A percentile compares a stretch with the other conserved stretches of the same genome.
These are phyloP conservation scores for Dicaeum eximium DNA, from an alignment of 2,113 vertebrate genomes.

Conservation along the genomic window DNA sequence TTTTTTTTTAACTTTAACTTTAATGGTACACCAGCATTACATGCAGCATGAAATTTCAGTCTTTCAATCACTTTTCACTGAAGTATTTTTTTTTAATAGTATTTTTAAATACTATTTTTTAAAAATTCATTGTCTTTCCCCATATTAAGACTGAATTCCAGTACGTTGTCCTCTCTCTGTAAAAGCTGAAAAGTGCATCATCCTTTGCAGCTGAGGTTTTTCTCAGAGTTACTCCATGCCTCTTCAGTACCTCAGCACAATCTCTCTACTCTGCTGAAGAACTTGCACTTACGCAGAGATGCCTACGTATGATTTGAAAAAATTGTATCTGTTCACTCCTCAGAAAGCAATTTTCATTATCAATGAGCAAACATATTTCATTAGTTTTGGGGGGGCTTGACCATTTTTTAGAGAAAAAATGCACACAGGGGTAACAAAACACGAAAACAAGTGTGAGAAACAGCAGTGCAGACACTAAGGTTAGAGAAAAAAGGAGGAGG, in stretches of 20 bases:
- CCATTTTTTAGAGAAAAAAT: background rate
- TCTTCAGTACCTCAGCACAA: background rate
- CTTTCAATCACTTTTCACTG: background rate
- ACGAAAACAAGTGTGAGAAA: background rate
- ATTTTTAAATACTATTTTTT: no score
- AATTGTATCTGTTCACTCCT: background rate
- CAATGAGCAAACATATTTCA: background rate
- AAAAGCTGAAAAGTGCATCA: background rate
- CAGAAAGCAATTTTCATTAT: background rate
- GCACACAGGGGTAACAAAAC: fast-evolving
- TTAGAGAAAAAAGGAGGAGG: background rate
- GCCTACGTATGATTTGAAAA: fast-evolving
- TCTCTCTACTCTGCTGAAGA: background rate
- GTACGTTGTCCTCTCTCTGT: background rate
- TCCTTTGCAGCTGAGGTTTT: background rate
- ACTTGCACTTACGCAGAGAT: background rate
- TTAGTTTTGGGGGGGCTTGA: fast-evolving
- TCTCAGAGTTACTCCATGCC: background rate
- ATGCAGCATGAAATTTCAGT: background rate
- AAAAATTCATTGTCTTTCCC: background rate
- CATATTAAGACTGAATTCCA: background rate
- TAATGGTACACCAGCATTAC: background rate
- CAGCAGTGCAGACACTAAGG: background rate
- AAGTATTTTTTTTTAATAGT: no score
- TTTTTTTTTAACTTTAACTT: background rate